Percentiles rank a stretch among this genome's conserved stretches.
Conservation (phyloP, 2,888 invertebrate species). For the Volucella zonaria region DNA sequence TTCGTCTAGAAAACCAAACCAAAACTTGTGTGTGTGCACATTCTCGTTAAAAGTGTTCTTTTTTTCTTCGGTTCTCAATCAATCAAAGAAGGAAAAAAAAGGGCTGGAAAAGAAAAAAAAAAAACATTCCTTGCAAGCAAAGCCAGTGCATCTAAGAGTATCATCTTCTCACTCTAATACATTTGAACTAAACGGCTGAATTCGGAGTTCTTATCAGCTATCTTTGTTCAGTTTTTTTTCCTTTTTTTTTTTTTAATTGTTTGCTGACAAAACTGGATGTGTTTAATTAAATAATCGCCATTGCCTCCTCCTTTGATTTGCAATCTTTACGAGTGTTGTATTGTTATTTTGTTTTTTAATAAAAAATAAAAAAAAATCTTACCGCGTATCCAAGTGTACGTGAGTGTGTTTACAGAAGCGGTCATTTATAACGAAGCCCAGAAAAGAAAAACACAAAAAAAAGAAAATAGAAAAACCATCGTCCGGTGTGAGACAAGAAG, state of each 20-base stretch:
- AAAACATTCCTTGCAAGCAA: conserved; percentile 41
- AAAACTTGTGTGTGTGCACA: conserved; percentile 27
- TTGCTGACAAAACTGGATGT: conserved; percentile 34
- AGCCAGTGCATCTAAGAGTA: conserved; percentile 62
- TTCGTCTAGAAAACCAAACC: background rate
- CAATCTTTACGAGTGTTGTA: conserved; percentile 25
- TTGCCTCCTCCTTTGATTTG: conserved; percentile 37
- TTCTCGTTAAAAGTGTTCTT: conserved; percentile 35
- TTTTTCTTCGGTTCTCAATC: conserved; percentile 1
- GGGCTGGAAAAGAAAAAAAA: conserved; percentile 26
- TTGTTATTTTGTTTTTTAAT: background rate
- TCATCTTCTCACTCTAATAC: conserved; percentile 36
- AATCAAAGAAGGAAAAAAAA: conserved; percentile 27
- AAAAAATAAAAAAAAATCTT: no score
- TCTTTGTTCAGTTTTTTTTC: conserved; percentile 1
- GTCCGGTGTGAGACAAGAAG: conserved; percentile 35
- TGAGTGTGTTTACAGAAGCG: background rate
- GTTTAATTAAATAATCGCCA: conserved; percentile 52
- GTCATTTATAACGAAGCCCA: no score
- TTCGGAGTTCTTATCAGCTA: conserved; percentile 23
- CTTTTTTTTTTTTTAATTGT: conserved; percentile 11
- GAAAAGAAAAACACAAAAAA: background rate
- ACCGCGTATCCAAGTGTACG: background rate
- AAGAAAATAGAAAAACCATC: conserved; percentile 4
- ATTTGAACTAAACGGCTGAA: conserved; percentile 51